Evolutionary conservation across 2,888 invertebrate genomes (phyloP), one percentile per base, ranked within the genome.

Genomic region (Capitulum mitella): DNA sequence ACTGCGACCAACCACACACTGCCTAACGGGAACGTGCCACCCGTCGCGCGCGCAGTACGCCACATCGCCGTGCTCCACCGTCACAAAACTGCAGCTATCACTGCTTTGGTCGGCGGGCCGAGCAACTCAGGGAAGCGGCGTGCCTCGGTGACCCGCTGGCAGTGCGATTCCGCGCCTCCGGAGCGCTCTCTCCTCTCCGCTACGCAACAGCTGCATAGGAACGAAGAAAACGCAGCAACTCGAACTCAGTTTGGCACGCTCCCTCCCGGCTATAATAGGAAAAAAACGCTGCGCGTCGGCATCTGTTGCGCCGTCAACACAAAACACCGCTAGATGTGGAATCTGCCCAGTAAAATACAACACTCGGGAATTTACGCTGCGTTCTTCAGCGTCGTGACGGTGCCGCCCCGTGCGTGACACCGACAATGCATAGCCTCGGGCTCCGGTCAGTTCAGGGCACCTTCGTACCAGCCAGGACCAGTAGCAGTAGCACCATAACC

Each of bases 221-320:
- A 61, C 61, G 32, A 32, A n/a, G n/a, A n/a, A 61, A 61, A 54
- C 54, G 61, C 29, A 61, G 61, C 61, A 61, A 32, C 61, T 32
- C 61, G 32, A 61, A 61, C 61, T 61, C 61, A 32, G 29, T 61
- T 61, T 32, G 61, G 61, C 61, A 61, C 61, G 61, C 14, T 22
- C 54, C 54, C 2, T n/a, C n/a, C n/a, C n/a, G 6, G n/a, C 6
- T n/a, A 3, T 22, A n/a, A n/a, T n/a, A n/a, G n/a, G n/a, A n/a
- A n/a, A n/a, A n/a, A 54, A 16, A n/a, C 22, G 54, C 26, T 26
- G 22, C 54, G 32, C 61, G 14, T 43, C 12, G n/a, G 61, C 61
- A 32, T 32, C 61, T 61, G 14, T 16, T n/a, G n/a, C n/a, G 32
- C 32, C 61, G 32, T 16, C 61, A 16, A 32, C 32, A 61, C 61